A percentile compares a stretch with the other conserved stretches of the same genome.
Conservation (phyloP, 2,888 invertebrate species). For the Acanthoscelides obtectus region DNA sequence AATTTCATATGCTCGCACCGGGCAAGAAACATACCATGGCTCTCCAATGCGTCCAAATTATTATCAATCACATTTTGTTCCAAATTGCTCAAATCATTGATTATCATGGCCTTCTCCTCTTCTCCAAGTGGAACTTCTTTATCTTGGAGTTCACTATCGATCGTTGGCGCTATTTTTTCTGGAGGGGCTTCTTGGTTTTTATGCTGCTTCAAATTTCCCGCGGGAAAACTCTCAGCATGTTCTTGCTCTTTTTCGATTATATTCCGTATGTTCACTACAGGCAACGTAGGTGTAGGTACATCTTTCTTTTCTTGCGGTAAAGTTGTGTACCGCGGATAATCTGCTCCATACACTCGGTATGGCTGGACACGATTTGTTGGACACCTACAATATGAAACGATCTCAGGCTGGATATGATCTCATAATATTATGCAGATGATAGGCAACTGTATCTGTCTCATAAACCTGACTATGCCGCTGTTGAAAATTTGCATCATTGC, state of each 20-base stretch:
- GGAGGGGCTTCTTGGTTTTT: neutral
- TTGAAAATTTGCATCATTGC: too few relatives aligned
- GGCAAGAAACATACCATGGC: neutral
- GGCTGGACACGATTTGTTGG: neutral
- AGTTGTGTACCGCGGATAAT: neutral
- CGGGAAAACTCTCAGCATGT: neutral
- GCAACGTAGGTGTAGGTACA: too few relatives aligned
- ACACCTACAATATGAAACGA: neutral
- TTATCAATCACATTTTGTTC: neutral
- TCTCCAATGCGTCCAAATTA: neutral
- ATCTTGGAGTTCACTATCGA: neutral
- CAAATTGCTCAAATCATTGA: neutral
- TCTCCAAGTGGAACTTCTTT: neutral
- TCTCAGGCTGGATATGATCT: too few relatives aligned
- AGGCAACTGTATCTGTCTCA: too few relatives aligned
- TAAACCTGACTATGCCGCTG: too few relatives aligned
- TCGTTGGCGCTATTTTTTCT: neutral
- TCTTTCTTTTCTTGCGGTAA: neutral
- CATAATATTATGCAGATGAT: too few relatives aligned
- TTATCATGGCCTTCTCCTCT: neutral
- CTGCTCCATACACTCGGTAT: neutral
- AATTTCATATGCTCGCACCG: too few relatives aligned
- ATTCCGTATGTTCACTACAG: neutral
- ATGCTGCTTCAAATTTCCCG: neutral
- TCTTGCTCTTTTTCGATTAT: neutral